Evolutionary conservation across 2,888 invertebrate genomes (phyloP).

Genomic region (Muscina levida): DNA sequence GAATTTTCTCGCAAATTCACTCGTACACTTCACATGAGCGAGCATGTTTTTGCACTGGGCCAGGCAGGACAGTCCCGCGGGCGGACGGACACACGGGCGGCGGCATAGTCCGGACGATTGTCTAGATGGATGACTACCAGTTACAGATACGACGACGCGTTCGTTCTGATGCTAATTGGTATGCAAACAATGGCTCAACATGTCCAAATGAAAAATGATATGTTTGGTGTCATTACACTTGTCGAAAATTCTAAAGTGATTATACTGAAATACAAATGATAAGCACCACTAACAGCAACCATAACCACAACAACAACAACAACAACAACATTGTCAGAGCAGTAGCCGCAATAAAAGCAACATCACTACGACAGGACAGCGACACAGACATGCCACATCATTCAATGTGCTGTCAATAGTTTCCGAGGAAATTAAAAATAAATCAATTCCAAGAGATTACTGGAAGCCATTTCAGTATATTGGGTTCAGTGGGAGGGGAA

Average conservation of each 20-base stretch:
- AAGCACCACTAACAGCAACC: conserved; percentile 39
- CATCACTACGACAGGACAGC: background rate
- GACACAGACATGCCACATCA: conserved; percentile 12
- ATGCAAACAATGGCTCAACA: conserved; percentile 62
- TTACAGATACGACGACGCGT: conserved; percentile 6
- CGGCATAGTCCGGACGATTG: background rate
- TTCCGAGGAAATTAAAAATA: conserved; percentile 50
- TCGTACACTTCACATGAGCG: background rate
- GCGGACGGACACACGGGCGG: background rate
- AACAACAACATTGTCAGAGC: conserved; percentile 33
- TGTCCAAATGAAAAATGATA: conserved; percentile 63
- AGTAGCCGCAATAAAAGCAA: conserved; percentile 34
- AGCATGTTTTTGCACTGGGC: background rate
- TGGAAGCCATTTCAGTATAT: too few species aligned
- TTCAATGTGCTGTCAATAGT: conserved; percentile 13
- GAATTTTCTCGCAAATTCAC: conserved; percentile 6
- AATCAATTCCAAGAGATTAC: conserved; percentile 42
- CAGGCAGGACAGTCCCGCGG: background rate
- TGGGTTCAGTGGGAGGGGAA: too few species aligned
- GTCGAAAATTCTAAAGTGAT: conserved; percentile 64
- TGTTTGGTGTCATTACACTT: conserved; percentile 65
- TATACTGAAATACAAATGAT: conserved; percentile 61
- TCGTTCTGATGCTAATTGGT: conserved; percentile 56
- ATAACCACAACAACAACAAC: conserved; percentile 46
- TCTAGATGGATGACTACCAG: background rate